These are phyloP conservation scores for Harlomillsia oculata DNA, from an alignment of 1,140 invertebrate genomes.

Conservation along the genomic window DNA sequence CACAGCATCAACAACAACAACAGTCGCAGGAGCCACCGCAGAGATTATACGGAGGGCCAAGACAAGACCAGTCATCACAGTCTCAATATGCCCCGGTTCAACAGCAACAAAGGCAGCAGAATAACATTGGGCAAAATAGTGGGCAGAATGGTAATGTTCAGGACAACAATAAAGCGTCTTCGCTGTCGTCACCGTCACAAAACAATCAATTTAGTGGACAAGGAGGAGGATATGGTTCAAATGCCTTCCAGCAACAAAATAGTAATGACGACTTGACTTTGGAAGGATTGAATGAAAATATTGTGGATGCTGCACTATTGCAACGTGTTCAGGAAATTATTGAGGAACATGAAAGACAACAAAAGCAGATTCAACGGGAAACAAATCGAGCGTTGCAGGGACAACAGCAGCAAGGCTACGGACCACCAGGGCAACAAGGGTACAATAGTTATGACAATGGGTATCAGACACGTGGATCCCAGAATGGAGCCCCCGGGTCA, in stretches of 20 bases:
- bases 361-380: too few relatives aligned
- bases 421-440: too few relatives aligned
- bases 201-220: neutral
- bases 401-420: neutral
- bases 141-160: neutral
- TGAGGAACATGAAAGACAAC: slow-evolving; percentile 34
- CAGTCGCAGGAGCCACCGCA: neutral
- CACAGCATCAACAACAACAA: neutral
- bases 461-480: neutral
- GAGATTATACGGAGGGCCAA: neutral
- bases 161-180: too few relatives aligned
- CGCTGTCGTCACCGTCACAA: neutral
- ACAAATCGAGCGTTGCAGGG: too few relatives aligned
- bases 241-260: neutral
- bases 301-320: slow-evolving; percentile 31
- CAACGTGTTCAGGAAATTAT: slow-evolving; percentile 33
- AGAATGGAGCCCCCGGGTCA: neutral
- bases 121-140: neutral
- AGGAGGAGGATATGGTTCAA: neutral
- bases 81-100: neutral
- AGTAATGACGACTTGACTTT: neutral
- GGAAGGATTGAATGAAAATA: slow-evolving; percentile 25
- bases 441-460: neutral
- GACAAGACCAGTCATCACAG: neutral
- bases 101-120: neutral